These are phyloP conservation scores for Arion vulgaris DNA, from an alignment of 1,140 invertebrate species.

Conservation along the genomic window DNA sequence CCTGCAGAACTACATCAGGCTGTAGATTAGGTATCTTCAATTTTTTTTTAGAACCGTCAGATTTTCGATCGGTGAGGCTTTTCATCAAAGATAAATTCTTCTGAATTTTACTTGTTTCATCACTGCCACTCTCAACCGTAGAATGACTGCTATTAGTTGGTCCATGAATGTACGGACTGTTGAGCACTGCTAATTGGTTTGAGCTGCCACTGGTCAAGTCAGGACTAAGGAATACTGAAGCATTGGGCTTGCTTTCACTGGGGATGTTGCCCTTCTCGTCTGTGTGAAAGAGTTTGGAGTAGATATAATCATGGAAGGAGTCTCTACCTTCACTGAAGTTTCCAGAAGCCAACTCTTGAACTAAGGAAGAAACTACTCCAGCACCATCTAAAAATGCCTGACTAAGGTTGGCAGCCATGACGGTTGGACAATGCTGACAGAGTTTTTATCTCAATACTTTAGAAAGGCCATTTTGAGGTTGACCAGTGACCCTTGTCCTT, in stretches of 20 bases:
- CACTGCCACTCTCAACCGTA: not conserved
- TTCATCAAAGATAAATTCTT: not conserved
- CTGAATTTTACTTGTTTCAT: not conserved
- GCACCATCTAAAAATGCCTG: slow-evolving; percentile 5
- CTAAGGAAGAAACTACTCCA: not conserved
- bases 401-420: slow-evolving; percentile 15
- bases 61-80: not conserved
- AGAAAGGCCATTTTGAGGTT: no score
- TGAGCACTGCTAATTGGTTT: not conserved
- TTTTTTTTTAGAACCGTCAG: not conserved
- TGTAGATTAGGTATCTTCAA: no score
- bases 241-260: not conserved
- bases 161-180: no score
- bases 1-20: not conserved
- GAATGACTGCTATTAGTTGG: not conserved
- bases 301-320: slow-evolving; percentile 25
- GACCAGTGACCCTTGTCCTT: no score
- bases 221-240: not conserved
- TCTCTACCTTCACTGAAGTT: slow-evolving; percentile 18
- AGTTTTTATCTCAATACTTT: no score
- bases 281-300: slow-evolving; percentile 10
- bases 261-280: not conserved
- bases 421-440: no score
- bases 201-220: not conserved
- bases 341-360: slow-evolving; percentile 7